Evolutionary conservation across 2,888 invertebrate species (phyloP), one percentile per base, ranked within the genome.

Genomic region (Erynnis tages): DNA sequence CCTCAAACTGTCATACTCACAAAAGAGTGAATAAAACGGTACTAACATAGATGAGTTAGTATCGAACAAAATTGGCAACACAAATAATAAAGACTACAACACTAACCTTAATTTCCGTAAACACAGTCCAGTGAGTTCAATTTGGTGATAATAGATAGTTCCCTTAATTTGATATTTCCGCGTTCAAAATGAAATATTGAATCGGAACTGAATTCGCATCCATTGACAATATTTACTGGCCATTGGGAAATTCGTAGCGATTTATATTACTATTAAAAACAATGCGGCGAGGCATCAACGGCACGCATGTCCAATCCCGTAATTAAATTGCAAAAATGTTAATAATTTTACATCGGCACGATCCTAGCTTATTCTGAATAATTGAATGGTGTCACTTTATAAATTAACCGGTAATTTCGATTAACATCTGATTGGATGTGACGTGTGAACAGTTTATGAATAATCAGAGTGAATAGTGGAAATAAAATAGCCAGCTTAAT

Each of bases 241-340:
- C n/a, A 17, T 17, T 0, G 14, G 7, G 27, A 29, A 41, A 16
- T 41, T n/a, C n/a, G n/a, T 27, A 27, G 16, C 27, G 23, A 21
- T 32, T 30, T 13, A 38, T 21, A 21, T 21, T 38, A 21, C 21
- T 5, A 25, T 35, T 8, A 37, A 27, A 17, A 27, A 47, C 46
- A 47, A 29, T 37, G 25, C 25, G 4, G 34, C 6, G 10, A 16
- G 34, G 3, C 29, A 32, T 23, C 40, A 30, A 8, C 1, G 2
- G 14, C 25, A 41, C 25, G 25, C 32, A 32, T 23, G 40, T 40
- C n/a, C 40, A 41, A 32, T 40, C 11, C 32, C 5, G 32, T 41
- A 49, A 49, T 40, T 41, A 32, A 40, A 32, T 49, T 49, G 16
- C 48, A 49, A 49, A 49, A 49, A 49, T 32, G 40, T 41, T 41